Percentiles rank a stretch among this genome's conserved stretches.
Conservation (phyloP, 2,888 invertebrate genomes). For the Idaea aversata region DNA sequence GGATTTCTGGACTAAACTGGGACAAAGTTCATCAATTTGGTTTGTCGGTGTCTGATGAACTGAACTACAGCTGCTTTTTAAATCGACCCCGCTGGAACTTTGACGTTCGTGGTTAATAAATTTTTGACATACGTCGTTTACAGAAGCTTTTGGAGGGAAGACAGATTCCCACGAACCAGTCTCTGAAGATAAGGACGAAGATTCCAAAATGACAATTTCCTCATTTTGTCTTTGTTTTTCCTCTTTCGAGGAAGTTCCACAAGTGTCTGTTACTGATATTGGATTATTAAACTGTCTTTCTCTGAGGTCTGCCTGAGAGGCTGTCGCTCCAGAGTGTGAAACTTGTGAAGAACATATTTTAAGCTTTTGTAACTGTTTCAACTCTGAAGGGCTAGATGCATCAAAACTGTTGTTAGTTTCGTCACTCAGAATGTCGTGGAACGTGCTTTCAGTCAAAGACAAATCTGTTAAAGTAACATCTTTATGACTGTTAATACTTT, state of each 20-base stretch:
- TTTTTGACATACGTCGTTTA: conserved; percentile 66
- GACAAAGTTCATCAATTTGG: conserved; percentile 55
- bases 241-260: conserved; percentile 68
- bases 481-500: conserved; percentile 61
- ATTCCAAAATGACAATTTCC: conserved; percentile 82
- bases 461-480: conserved; percentile 62
- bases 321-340: conserved; percentile 32
- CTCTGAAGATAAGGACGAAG: conserved; percentile 83
- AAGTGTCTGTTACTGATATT: conserved; percentile 34
- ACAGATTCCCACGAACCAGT: conserved; percentile 84
- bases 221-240: conserved; percentile 83
- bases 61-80: conserved; percentile 25
- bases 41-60: background rate
- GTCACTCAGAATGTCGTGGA: conserved; percentile 61
- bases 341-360: conserved; percentile 29
- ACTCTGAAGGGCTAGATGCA: conserved; percentile 42
- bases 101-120: conserved; percentile 64
- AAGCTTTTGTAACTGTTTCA: conserved; percentile 33
- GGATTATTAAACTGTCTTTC: conserved; percentile 30
- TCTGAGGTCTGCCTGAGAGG: conserved; percentile 36
- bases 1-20: conserved; percentile 42
- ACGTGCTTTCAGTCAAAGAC: conserved; percentile 67
- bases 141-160: conserved; percentile 69
- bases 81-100: conserved; percentile 37
- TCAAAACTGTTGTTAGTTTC: conserved; percentile 48